These are phyloP conservation scores for Nymphalis urticae DNA, from an alignment of 2,888 invertebrate species.

Conservation along the genomic window DNA sequence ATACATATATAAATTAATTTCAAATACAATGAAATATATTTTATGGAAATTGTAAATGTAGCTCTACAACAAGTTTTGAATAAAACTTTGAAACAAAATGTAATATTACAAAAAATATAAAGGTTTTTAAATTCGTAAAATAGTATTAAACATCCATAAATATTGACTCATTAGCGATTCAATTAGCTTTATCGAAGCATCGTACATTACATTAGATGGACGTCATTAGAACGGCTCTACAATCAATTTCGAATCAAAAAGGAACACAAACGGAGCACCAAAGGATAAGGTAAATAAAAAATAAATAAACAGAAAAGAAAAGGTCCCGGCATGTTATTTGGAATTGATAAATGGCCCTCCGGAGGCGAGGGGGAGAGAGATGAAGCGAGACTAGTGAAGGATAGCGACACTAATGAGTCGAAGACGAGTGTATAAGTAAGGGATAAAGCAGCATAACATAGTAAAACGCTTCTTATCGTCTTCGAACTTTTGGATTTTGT, in stretches of 20 bases:
- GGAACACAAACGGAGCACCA: conserved; percentile 65
- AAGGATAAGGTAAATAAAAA: conserved; percentile 79
- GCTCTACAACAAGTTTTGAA: too few relatives aligned
- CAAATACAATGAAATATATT: neutral
- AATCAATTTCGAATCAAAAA: conserved; percentile 78
- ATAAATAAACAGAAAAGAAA: conserved; percentile 76
- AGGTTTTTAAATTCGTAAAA: conserved; percentile 8
- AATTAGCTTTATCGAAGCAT: conserved; percentile 73
- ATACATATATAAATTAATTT: neutral
- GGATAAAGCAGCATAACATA: conserved; percentile 69
- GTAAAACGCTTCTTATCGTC: conserved; percentile 72
- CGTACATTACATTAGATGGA: conserved; percentile 69
- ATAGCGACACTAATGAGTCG: conserved; percentile 71
- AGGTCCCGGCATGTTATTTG: conserved; percentile 80
- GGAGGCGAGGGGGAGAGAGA: conserved; percentile 68
- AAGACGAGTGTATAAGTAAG: conserved; percentile 61
- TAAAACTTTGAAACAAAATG: conserved; percentile 52
- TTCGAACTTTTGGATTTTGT: conserved; percentile 47
- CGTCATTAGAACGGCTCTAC: conserved; percentile 75
- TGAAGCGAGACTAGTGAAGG: conserved; percentile 64
- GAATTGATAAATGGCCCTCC: conserved; percentile 81
- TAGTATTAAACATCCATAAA: conserved; percentile 22
- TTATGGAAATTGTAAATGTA: too few relatives aligned
- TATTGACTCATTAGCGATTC: conserved; percentile 60
- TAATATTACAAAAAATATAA: conserved; percentile 44